Base-by-base conservation (phyloP, 64 coral and sea anemone genomes). In the Anthopleura sola region DNA sequence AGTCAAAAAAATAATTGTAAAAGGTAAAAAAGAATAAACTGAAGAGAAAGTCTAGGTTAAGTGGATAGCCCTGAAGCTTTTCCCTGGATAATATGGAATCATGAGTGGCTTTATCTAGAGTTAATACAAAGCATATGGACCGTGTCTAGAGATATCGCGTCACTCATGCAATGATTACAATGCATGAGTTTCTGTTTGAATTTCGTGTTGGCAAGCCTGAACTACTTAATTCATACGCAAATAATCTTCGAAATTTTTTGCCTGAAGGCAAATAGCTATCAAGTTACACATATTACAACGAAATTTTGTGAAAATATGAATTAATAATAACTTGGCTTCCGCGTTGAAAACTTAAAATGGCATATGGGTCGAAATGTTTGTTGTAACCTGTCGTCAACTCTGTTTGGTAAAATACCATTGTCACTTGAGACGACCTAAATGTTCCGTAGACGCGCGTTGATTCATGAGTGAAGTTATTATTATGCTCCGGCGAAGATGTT, bases 381-480 rank as follows among this genome's bases (percentile, higher is more conserved):
- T 71, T 71, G 66, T 71, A 34, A 34, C 26, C 66, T 71, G 66
- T 71, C 66, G 28, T 71, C 66, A 13, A 28, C 31, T 71, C 26
- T 71, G 66, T 71, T 71, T 71, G 9, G 66, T 71, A 71, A 71
- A 69, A 71, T 71, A 71, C 6, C 66, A 71, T 32, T 71, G 66
- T 34, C 66, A 71, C 29, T 34, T 71, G 66, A 71, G 66, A 71
- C 66, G 66, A 3, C 66, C 28, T 71, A 32, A 71, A 71, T 71
- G 28, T 71, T 71, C 31, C 26, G 29, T 16, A 62, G 58, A 62
- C 66, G 66, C 66, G 66, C 66, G 66, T 34, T 71, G 11, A 29
- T 71, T 71, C 29, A 34, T 28, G 34, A 16, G 60, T 31, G 60
- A 34, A 20, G 20, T n/a, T 24, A 62, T 71, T 71, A 62, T 62